phyloP scores from a whole-genome alignment of 2,797 vertebrate species.

The Bucorvus abyssinicus region DNA sequence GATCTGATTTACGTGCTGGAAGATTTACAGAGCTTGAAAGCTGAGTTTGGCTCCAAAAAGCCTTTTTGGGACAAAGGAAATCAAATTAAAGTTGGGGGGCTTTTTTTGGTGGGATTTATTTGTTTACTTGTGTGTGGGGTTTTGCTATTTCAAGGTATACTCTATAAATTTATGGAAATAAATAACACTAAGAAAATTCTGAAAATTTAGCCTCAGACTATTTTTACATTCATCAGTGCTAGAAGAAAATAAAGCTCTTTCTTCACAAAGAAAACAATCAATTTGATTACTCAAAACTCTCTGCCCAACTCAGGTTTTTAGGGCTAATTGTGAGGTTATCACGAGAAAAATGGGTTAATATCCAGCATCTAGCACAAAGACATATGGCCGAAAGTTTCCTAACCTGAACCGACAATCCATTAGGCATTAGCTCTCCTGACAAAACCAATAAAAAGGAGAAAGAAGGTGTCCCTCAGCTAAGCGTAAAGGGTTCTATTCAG shows the following conservation, averaged over 20 bases:
- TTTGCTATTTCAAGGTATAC: too few species aligned
- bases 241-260: not conserved
- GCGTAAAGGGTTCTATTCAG: not conserved
- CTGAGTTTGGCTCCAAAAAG: not conserved
- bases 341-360: not conserved
- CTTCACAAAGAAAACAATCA: not conserved
- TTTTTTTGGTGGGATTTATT: not conserved
- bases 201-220: not conserved
- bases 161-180: not conserved
- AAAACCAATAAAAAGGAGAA: not conserved
- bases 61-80: not conserved
- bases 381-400: not conserved
- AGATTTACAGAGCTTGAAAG: not conserved
- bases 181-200: not conserved
- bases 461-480: not conserved
- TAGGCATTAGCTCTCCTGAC: not conserved
- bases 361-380: not conserved
- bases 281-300: not conserved
- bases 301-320: not conserved
- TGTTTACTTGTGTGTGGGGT: fast-evolving
- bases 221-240: not conserved
- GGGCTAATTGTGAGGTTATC: fast-evolving
- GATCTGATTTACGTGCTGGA: not conserved
- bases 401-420: not conserved
- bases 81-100: not conserved